Percentiles rank a stretch among this genome's conserved stretches.
phyloP scores from a whole-genome alignment of 2,113 vertebrate genomes.

The Odontophorus gujanensis region DNA sequence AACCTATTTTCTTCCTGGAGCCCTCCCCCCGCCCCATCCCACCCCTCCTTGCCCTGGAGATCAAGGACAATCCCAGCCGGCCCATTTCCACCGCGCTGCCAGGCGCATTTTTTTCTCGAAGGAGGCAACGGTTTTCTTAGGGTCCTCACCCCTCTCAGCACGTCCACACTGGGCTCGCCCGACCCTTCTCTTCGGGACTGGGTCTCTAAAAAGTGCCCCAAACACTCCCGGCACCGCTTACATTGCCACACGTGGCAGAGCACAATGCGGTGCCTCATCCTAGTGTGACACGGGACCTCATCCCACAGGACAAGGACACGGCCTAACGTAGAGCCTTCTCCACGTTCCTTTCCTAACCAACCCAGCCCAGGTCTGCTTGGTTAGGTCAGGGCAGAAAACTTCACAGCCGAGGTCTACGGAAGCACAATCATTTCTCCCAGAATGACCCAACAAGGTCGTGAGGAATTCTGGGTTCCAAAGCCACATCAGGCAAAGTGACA shows the following conservation, averaged over 20 bases:
- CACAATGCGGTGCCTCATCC: neutral
- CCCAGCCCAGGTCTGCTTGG: neutral
- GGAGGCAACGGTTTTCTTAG: neutral
- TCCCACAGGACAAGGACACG: neutral
- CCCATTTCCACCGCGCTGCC: neutral
- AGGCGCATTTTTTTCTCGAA: neutral
- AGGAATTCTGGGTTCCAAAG: constrained; percentile 34
- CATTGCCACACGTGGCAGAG: neutral
- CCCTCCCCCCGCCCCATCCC: accelerated
- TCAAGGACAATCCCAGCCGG: constrained; percentile 49
- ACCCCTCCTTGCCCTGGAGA: constrained; percentile 5
- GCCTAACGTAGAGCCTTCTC: accelerated
- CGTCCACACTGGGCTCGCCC: neutral
- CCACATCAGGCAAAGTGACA: neutral
- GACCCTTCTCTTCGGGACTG: neutral
- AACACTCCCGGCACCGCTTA: neutral
- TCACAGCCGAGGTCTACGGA: neutral
- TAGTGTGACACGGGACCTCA: neutral
- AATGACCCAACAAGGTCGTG: neutral
- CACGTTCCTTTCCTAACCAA: neutral
- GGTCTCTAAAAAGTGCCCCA: neutral
- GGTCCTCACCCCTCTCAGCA: neutral
- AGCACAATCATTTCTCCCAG: neutral
- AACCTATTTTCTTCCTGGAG: neutral
- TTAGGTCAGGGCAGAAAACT: neutral